Conservation (phyloP, 2,797 vertebrate species). For the Discoglossus pictus region DNA sequence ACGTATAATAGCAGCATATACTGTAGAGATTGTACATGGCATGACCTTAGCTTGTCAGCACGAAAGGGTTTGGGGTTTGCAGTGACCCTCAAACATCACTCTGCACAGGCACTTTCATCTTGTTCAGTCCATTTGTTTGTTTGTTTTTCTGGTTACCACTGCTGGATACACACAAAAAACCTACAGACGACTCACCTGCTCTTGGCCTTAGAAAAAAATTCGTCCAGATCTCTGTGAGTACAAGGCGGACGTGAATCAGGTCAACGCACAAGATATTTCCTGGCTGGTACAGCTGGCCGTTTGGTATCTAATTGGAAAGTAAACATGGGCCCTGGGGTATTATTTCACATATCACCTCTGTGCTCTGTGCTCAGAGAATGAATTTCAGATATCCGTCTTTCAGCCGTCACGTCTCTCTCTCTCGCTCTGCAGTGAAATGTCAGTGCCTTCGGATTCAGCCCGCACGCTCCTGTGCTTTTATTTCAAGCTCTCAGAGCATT, state of each 20-base stretch:
- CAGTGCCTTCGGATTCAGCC: constrained; percentile 38
- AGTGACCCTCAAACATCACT: no score
- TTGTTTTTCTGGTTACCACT: constrained; percentile 3
- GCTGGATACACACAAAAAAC: constrained; percentile 5
- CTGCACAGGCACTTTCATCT: not conserved
- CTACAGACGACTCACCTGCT: constrained; percentile 10
- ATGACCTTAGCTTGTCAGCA: no score
- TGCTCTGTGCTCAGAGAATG: not conserved
- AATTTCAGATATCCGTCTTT: constrained; percentile 37
- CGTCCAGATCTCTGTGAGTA: constrained; percentile 37
- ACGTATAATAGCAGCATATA: no score
- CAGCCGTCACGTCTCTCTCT: constrained; percentile 25
- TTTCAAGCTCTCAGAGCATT: constrained; percentile 26
- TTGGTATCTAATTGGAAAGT: constrained; percentile 50
- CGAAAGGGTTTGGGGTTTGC: no score
- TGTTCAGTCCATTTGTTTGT: constrained; percentile 17
- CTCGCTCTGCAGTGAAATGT: constrained; percentile 40
- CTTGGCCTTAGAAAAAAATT: constrained; percentile 26
- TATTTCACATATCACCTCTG: constrained; percentile 47
- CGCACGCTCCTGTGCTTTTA: constrained; percentile 32
- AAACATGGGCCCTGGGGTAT: constrained; percentile 47
- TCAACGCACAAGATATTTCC: constrained; percentile 34
- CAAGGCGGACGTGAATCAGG: constrained; percentile 40
- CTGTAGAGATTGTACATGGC: no score
- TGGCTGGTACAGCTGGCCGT: constrained; percentile 41